A percentile compares a stretch with the other conserved stretches of the same genome.
Conservation (phyloP, 2,888 invertebrate genomes). For the Theretra japonica region DNA sequence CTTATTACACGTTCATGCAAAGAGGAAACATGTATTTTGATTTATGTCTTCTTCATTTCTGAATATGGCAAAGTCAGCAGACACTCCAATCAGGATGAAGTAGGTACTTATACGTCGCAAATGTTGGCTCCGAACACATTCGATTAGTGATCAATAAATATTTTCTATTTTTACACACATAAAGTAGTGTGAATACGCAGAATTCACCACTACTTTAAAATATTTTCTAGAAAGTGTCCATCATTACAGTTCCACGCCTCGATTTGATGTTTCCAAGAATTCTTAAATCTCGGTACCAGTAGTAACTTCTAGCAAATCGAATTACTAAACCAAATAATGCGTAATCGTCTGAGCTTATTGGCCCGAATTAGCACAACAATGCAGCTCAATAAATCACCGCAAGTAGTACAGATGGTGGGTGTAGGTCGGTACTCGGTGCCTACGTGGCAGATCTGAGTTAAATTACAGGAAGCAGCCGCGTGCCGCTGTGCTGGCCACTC, state of each 20-base stretch:
- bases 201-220: neutral
- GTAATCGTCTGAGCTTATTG: constrained; percentile 15
- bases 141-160: neutral
- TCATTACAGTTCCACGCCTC: neutral
- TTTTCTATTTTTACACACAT: neutral
- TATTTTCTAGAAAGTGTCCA: neutral
- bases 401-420: neutral
- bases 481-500: too few relatives aligned
- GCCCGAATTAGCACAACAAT: constrained; percentile 21
- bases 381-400: constrained; percentile 11
- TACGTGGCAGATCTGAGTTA: neutral
- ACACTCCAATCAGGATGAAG: too few relatives aligned
- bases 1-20: too few relatives aligned
- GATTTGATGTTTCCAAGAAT: neutral
- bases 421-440: neutral
- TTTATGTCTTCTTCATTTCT: too few relatives aligned
- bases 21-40: too few relatives aligned
- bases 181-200: neutral
- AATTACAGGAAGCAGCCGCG: too few relatives aligned
- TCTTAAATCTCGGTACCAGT: neutral
- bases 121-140: too few relatives aligned
- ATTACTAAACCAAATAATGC: neutral
- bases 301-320: neutral
- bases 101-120: too few relatives aligned
- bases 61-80: too few relatives aligned